Conservation (phyloP, 2,113 vertebrate genomes). For the Tragulus kanchil region DNA sequence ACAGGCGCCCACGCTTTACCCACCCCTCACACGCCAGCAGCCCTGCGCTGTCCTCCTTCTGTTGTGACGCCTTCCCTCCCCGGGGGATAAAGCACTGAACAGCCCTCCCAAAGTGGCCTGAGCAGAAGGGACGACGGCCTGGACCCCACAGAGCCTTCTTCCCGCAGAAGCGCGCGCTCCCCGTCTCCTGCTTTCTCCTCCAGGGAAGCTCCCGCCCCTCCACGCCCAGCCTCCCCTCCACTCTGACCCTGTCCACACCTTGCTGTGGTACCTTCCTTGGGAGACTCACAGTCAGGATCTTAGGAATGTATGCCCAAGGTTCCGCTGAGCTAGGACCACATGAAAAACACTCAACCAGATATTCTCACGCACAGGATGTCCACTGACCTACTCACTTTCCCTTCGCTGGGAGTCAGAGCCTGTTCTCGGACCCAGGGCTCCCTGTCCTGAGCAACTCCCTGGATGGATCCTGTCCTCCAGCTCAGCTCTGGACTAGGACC, state of each 20-base stretch:
- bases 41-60: neutral
- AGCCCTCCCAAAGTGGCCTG: neutral
- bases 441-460: neutral
- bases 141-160: neutral
- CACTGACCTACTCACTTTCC: neutral
- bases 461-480: neutral
- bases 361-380: neutral
- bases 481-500: neutral
- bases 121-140: too few relatives aligned
- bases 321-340: neutral
- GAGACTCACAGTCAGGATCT: neutral
- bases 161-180: neutral
- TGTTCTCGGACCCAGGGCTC: neutral
- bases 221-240: fast-evolving
- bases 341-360: neutral
- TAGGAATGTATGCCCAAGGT: neutral
- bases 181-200: too few relatives aligned
- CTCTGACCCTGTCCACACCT: neutral
- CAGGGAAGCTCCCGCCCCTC: fast-evolving
- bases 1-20: neutral
- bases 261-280: neutral
- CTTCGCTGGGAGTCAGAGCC: neutral
- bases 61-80: neutral
- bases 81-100: neutral
- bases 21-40: neutral